Evolutionary conservation across 2,797 vertebrate genomes (phyloP).

Genomic region (Sparidentex hasta): DNA sequence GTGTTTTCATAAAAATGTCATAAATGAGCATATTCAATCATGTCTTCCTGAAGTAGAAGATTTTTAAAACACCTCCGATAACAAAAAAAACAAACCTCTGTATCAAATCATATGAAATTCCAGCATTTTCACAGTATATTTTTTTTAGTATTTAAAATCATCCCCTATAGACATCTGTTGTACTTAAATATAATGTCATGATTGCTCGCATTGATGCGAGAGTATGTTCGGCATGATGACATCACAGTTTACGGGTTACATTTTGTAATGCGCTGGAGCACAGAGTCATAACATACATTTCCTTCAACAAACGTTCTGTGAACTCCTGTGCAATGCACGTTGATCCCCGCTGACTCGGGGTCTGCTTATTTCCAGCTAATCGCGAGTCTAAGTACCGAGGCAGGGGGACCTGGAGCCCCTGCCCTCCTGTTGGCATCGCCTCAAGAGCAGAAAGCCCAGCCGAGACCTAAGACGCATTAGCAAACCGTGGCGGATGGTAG

Average conservation of each 20-base stretch:
- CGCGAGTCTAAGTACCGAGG: slow-evolving; percentile 55
- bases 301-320: slow-evolving; percentile 18
- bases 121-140: no score
- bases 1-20: no score
- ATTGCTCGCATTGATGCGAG: not conserved
- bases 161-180: not conserved
- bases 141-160: not conserved
- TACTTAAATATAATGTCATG: not conserved
- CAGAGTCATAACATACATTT: slow-evolving; percentile 8
- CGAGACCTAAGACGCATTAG: slow-evolving; percentile 67
- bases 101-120: no score
- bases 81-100: no score
- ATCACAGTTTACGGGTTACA: not conserved
- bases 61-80: no score
- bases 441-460: slow-evolving; percentile 64
- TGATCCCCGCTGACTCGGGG: slow-evolving; percentile 30
- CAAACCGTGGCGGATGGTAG: slow-evolving; percentile 70
- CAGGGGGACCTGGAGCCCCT: slow-evolving; percentile 56
- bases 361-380: slow-evolving; percentile 53
- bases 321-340: not conserved
- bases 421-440: slow-evolving; percentile 67
- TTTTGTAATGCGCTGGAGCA: not conserved
- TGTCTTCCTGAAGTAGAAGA: no score
- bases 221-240: not conserved
- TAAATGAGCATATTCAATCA: no score